A percentile compares a stretch with the other conserved stretches of the same genome.
Conservation (phyloP, 1,140 invertebrate genomes). For the Macrobrachium rosenbergii region DNA sequence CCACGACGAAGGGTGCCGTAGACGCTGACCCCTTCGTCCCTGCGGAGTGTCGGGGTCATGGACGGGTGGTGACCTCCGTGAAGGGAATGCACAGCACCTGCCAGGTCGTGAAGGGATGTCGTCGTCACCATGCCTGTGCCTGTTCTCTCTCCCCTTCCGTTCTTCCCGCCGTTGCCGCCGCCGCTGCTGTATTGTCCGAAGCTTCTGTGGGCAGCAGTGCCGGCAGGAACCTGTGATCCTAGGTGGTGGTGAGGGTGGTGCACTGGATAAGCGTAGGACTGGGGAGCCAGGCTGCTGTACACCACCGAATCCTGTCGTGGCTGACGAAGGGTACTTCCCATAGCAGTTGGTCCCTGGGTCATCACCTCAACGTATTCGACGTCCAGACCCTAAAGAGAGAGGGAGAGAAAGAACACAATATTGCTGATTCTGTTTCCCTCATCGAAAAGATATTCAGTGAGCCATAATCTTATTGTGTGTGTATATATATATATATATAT, state of each 20-base stretch:
- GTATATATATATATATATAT: slow-evolving; percentile 18
- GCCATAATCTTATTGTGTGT: no score
- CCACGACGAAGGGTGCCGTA: slow-evolving; percentile 46
- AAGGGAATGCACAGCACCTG: slow-evolving; percentile 31
- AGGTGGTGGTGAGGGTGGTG: slow-evolving; percentile 21
- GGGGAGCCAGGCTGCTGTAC: slow-evolving; percentile 37
- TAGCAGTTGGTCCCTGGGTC: slow-evolving; percentile 5
- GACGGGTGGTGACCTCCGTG: slow-evolving; percentile 29
- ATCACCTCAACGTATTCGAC: slow-evolving; percentile 47
- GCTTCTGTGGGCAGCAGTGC: neutral
- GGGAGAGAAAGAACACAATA: neutral
- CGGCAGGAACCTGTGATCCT: slow-evolving; percentile 1
- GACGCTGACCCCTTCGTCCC: slow-evolving; percentile 35
- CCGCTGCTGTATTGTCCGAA: neutral
- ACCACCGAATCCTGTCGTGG: slow-evolving; percentile 23
- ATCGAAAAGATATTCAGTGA: no score
- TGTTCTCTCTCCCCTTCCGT: neutral
- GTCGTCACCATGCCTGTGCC: slow-evolving; percentile 25
- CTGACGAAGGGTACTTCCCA: neutral
- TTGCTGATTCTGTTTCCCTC: neutral
- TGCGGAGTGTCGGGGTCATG: neutral
- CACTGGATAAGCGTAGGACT: slow-evolving; percentile 24
- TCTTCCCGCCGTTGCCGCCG: no score
- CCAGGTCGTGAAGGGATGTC: slow-evolving; percentile 50
- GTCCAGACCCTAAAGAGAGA: slow-evolving; percentile 32